These are phyloP conservation scores for Formica exsecta DNA, from an alignment of 1,140 invertebrate species.

Conservation along the genomic window DNA sequence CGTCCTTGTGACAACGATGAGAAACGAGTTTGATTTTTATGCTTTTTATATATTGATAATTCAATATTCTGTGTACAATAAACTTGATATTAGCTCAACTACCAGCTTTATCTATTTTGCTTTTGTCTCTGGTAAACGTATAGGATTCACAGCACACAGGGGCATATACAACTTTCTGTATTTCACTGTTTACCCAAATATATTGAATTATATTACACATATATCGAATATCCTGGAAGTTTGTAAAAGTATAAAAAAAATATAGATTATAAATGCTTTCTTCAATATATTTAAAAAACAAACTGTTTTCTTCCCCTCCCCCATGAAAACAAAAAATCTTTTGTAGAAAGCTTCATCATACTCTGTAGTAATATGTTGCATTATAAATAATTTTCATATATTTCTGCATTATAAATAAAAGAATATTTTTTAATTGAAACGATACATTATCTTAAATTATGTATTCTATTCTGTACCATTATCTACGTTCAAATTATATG, in stretches of 20 bases:
- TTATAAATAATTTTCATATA: neutral
- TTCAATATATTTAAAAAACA: neutral
- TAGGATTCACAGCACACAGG: neutral
- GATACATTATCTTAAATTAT: constrained; percentile 8
- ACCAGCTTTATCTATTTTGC: constrained; percentile 23
- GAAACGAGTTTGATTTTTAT: neutral
- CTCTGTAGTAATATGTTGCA: neutral
- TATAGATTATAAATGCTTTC: neutral
- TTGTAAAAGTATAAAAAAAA: neutral
- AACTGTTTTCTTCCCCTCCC: neutral
- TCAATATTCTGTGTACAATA: neutral
- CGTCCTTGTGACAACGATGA: neutral
- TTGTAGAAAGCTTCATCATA: neutral
- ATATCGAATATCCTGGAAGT: neutral
- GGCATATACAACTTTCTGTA: neutral
- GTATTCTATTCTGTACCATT: neutral
- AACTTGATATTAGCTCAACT: constrained; percentile 7
- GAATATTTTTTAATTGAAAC: neutral
- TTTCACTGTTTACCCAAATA: constrained; percentile 7
- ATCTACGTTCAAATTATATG: neutral
- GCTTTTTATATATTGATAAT: neutral
- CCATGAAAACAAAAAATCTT: neutral
- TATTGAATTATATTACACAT: constrained; percentile 16
- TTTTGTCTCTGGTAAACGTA: constrained; percentile 25
- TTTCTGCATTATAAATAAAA: neutral